phyloP scores from a whole-genome alignment of 2,113 vertebrate genomes.

The Triplophysa tibetana region DNA sequence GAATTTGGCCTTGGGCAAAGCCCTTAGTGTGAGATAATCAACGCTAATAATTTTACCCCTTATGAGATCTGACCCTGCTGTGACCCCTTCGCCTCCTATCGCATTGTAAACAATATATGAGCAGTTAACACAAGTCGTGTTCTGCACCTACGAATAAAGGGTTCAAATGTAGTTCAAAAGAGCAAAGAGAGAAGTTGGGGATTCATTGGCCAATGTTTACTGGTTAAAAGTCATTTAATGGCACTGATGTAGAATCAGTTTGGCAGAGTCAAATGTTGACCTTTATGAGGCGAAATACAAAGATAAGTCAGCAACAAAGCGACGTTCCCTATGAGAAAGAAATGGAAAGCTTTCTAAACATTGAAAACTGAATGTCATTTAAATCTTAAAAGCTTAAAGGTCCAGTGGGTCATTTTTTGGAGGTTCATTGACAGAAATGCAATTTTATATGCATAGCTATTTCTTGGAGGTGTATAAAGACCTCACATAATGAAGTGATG shows the following conservation, averaged over 20 bases:
- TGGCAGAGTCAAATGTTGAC: background rate
- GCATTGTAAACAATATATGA: background rate
- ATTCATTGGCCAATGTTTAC: background rate
- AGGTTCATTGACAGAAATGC: too few species aligned
- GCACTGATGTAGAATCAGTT: constrained; percentile 2
- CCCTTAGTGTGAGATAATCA: constrained; percentile 29
- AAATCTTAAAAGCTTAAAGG: too few species aligned
- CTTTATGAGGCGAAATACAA: constrained; percentile 10
- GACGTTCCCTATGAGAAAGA: background rate
- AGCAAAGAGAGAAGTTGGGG: background rate
- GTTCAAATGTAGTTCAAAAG: background rate
- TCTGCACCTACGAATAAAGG: background rate
- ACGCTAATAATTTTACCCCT: constrained; percentile 19
- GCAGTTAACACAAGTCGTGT: background rate
- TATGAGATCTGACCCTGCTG: background rate
- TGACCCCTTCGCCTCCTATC: background rate
- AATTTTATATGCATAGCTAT: too few species aligned
- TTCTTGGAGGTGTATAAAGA: too few species aligned
- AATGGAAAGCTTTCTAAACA: too few species aligned
- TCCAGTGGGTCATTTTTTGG: too few species aligned
- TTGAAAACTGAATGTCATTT: too few species aligned
- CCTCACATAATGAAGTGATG: too few species aligned
- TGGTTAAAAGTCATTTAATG: constrained; percentile 15
- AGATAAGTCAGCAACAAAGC: background rate
- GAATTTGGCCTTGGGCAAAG: constrained; percentile 16